Base-by-base conservation (phyloP, 2,113 vertebrate species). In the Notiomystis cincta region DNA sequence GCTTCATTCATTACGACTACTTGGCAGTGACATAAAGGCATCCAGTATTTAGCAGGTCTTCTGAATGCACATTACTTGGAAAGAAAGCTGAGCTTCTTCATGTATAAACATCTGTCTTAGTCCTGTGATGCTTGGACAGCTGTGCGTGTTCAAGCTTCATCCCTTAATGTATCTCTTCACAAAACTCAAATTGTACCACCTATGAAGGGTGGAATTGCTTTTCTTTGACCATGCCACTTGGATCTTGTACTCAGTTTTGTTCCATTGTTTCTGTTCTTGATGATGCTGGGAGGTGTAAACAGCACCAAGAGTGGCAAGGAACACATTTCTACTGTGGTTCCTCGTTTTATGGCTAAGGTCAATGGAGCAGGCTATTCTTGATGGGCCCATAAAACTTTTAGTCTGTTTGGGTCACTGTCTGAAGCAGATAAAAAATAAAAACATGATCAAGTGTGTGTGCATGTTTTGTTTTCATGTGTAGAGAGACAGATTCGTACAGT, bases 1-100 rank as follows among this genome's bases (percentile, higher is more conserved):
- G 71, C 82, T 88, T 90, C 76, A 90, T 91, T 93, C 94, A 89
- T 90, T 83, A 33, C 2, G 1, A 21, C 64, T 75, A 28, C 77
- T 93, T 96, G 93, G 92, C 95, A 94, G 79, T 81, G 90, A 54
- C 80, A 96, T 92, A 96, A 97, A 95, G 82, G 62, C 90, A 64
- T 51, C 28, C 76, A 96, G 71, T 96, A 93, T 96, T 93, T 57
- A 97, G 58, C 82, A 94, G 67, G 82, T 96, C 87, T 89, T 92
- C 79, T 69, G 67, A 90, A 83, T 54, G 67, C 85, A 56, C 47
- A 8, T 58, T 86, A 60, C 90, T 78, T 86, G 76, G 79, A 81
- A 95, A 86, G 75, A 93, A 90, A 80, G 82, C 85, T 81, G 72
- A 70, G 44, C 71, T 88, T 79, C 89, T 93, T 93, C 85, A 19